Evolutionary conservation across 2,888 invertebrate genomes (phyloP), one percentile per base, ranked within the genome.

Genomic region (Hipparchia semele): DNA sequence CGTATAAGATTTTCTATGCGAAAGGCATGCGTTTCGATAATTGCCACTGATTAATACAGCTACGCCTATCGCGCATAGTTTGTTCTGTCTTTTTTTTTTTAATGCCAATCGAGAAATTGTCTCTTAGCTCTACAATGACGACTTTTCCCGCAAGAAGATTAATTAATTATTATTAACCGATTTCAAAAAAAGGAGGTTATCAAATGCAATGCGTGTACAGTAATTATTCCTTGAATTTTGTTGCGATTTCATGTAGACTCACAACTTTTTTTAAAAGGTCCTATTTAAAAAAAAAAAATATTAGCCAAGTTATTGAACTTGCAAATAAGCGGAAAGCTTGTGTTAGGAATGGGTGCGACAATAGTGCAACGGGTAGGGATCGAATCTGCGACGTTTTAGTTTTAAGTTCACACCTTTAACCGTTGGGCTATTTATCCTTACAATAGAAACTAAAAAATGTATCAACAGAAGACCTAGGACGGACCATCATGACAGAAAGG

Each of bases 381-480:
- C 23, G 23, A 23, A 23, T 1, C 23, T 23, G 23, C 23, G 23
- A 23, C 23, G 23, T 23, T 23, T 23, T 23, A 23, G 23, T 23
- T 23, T 23, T 23, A 23, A 23, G 23, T 23, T 23, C 23, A 23
- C 23, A 23, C 23, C 23, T 23, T 23, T 23, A 23, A 23, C 23
- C 23, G 23, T 23, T 23, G 23, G 23, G 23, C 23, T 23, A 23
- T 23, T 23, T 23, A 23, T 23, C 23, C 23, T 62, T 46, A 56
- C 39, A 13, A 46, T 46, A 65, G 49, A 6, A 46, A 70, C 23
- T 64, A 62, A 61, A 68, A 67, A 61, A 80, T 85, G 79, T 81
- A 86, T 87, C 82, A 80, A 86, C 93, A 93, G 93, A 92, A 90
- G 90, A 85, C 88, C 91, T 86, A 90, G 87, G 81, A 77, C 82